Conservation (phyloP, 92 coral and sea anemone species). For the Porites lobata region DNA sequence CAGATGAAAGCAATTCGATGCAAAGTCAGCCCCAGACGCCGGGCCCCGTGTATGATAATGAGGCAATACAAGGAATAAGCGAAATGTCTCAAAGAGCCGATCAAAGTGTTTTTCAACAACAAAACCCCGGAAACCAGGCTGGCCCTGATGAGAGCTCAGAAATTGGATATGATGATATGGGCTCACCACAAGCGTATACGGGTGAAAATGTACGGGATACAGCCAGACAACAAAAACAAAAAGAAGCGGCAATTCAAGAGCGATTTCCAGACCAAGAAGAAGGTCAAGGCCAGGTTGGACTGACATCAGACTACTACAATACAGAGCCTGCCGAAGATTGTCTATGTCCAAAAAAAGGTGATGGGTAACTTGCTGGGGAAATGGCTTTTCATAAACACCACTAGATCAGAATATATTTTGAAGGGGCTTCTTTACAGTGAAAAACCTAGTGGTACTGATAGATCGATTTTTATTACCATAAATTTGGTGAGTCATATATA, state of each 20-base stretch:
- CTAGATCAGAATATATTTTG: no score
- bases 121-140: conserved; percentile 11
- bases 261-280: background rate
- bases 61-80: conserved; percentile 50
- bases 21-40: conserved; percentile 23
- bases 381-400: no score
- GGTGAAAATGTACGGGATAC: conserved; percentile 1
- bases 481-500: no score
- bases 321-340: conserved; percentile 57
- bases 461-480: no score
- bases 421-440: no score
- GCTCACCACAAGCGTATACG: conserved; percentile 35
- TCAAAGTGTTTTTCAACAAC: conserved; percentile 12
- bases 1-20: background rate
- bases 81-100: conserved; percentile 40
- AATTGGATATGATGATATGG: conserved; percentile 9
- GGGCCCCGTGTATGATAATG: conserved; percentile 36
- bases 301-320: conserved; percentile 18
- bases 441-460: no score
- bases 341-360: conserved; percentile 79
- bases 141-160: conserved; percentile 2
- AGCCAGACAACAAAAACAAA: background rate
- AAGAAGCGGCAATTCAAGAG: background rate
- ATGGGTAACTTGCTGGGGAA: background rate
- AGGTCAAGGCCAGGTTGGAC: background rate